phyloP scores from a whole-genome alignment of 2,113 vertebrate genomes.

The Fukomys damarensis region DNA sequence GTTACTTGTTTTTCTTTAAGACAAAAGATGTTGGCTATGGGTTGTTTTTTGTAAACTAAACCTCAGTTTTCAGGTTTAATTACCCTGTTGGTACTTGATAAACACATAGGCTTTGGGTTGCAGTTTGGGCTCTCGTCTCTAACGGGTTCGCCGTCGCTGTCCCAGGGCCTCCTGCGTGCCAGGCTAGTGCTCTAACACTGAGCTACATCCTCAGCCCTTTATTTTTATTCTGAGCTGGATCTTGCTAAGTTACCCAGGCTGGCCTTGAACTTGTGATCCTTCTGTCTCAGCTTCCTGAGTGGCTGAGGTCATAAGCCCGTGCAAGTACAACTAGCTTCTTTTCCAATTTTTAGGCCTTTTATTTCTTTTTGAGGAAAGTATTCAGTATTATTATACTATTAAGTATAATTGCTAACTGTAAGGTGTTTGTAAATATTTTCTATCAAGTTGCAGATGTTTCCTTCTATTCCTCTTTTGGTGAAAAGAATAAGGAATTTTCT shows the following conservation, averaged over 20 bases:
- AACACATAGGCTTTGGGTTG: not conserved
- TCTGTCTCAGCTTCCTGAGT: not conserved
- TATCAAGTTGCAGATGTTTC: not conserved
- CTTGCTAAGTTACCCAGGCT: not conserved
- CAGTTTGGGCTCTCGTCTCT: not conserved
- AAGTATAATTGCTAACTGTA: not conserved
- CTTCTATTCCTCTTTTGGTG: not conserved
- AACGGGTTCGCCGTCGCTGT: not conserved
- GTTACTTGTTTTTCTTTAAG: not conserved
- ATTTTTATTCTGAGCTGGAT: not conserved
- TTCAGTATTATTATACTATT: not conserved
- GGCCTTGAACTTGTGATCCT: not conserved
- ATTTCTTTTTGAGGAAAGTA: not conserved
- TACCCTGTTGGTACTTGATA: not conserved
- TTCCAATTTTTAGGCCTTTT: no score
- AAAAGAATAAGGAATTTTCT: not conserved
- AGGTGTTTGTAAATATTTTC: not conserved
- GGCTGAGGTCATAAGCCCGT: not conserved
- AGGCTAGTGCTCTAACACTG: not conserved
- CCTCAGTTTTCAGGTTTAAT: not conserved
- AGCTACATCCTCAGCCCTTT: not conserved
- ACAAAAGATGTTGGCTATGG: not conserved
- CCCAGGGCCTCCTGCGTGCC: not conserved
- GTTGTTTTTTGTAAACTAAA: not conserved
- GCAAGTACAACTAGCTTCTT: not conserved